These are phyloP conservation scores for Clitarchus hookeri DNA, from an alignment of 2,888 invertebrate species.

Conservation along the genomic window DNA sequence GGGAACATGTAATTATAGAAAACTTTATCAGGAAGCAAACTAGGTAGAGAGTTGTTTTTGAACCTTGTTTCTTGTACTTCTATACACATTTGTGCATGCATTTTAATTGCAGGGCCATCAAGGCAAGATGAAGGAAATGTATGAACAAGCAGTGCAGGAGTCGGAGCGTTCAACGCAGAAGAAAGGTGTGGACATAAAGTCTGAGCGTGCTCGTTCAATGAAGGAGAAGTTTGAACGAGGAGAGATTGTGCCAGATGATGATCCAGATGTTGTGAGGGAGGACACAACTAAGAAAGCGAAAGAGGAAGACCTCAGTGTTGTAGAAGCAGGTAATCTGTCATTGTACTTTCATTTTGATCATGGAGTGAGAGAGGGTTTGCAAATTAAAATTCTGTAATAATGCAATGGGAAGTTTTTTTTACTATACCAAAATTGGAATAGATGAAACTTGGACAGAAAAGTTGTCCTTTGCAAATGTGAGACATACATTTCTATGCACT, in stretches of 20 bases:
- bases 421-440: too few relatives aligned
- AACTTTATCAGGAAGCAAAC: too few relatives aligned
- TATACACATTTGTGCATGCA: background rate
- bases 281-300: constrained; percentile 60
- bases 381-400: too few relatives aligned
- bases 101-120: constrained; percentile 75
- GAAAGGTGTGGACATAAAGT: constrained; percentile 58
- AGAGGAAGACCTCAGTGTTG: constrained; percentile 76
- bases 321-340: constrained; percentile 70
- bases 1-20: too few relatives aligned
- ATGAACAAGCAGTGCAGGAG: constrained; percentile 86
- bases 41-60: too few relatives aligned
- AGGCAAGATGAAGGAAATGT: constrained; percentile 88
- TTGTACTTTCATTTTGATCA: too few relatives aligned
- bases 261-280: constrained; percentile 54
- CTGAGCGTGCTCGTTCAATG: constrained; percentile 67
- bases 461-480: too few relatives aligned
- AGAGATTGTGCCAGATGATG: constrained; percentile 62
- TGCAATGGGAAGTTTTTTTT: too few relatives aligned
- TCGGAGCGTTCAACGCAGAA: constrained; percentile 62
- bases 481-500: too few relatives aligned
- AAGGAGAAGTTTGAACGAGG: constrained; percentile 84
- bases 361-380: too few relatives aligned
- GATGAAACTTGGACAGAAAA: too few relatives aligned
- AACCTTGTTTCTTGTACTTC: too few relatives aligned